phyloP scores from a whole-genome alignment of 2,888 invertebrate genomes.

The Orthosia incerta region DNA sequence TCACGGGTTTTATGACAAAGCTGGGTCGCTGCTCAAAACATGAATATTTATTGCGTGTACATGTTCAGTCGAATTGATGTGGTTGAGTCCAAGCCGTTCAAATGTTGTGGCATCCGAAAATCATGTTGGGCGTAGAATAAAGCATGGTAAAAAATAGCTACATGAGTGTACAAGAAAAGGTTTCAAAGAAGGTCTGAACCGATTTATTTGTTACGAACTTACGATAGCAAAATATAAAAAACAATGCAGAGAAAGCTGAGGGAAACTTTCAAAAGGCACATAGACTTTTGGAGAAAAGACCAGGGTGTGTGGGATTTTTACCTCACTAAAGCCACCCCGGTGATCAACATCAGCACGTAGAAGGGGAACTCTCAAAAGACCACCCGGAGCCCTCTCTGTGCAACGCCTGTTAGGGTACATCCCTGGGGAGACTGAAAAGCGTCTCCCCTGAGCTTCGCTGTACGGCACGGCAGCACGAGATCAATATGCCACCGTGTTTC shows the following conservation, averaged over 20 bases:
- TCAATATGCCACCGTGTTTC: too few species aligned
- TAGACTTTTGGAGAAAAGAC: too few species aligned
- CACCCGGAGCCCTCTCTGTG: too few species aligned
- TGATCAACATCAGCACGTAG: too few species aligned
- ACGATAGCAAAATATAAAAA: background rate
- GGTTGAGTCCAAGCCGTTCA: conserved; percentile 23
- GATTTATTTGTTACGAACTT: background rate
- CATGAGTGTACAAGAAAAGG: background rate
- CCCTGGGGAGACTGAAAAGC: too few species aligned
- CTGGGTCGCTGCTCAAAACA: conserved; percentile 56
- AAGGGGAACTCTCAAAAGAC: too few species aligned
- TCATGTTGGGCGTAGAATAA: background rate
- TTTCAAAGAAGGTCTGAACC: background rate
- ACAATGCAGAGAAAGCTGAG: background rate
- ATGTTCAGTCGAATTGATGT: conserved; percentile 27
- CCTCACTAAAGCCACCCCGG: too few species aligned
- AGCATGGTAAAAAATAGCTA: conserved; percentile 10
- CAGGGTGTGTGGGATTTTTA: too few species aligned
- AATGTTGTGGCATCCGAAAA: conserved; percentile 22
- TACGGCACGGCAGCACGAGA: too few species aligned
- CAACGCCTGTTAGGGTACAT: too few species aligned
- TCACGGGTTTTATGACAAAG: conserved; percentile 68
- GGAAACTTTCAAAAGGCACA: too few species aligned
- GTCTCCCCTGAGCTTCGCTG: too few species aligned
- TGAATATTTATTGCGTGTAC: conserved; percentile 59